phyloP scores from a whole-genome alignment of 2,113 vertebrate species.

The Corapipo altera region DNA sequence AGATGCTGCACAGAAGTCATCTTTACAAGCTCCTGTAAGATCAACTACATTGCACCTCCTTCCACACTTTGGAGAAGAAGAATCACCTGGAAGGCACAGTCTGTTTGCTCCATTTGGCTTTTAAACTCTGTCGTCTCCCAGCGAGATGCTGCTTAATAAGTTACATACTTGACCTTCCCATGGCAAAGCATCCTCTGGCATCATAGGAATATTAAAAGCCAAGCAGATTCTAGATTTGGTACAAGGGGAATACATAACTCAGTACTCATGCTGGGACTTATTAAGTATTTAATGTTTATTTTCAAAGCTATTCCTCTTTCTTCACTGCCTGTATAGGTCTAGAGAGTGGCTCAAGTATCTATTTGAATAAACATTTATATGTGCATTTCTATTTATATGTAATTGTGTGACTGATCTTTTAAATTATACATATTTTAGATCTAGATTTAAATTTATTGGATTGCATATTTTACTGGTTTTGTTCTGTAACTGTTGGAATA shows the following conservation, averaged over 20 bases:
- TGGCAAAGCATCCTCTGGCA: not conserved
- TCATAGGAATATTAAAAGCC: not conserved
- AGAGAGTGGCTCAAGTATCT: not conserved
- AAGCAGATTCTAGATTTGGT: not conserved
- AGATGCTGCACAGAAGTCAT: not conserved
- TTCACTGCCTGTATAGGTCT: not conserved
- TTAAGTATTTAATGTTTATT: not conserved
- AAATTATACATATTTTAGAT: not conserved
- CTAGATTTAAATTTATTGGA: not conserved
- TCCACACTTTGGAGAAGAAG: not conserved
- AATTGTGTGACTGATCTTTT: not conserved
- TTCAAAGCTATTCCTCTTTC: not conserved
- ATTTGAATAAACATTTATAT: not conserved
- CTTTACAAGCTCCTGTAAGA: not conserved
- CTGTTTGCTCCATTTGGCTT: not conserved
- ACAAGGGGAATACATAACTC: not conserved
- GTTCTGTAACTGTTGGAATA: not conserved
- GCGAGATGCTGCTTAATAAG: not conserved
- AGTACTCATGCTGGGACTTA: not conserved
- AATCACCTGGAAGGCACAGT: not conserved
- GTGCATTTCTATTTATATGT: not conserved
- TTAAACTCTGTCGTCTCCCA: not conserved
- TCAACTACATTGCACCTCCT: not conserved
- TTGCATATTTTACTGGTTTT: not conserved
- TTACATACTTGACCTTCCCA: not conserved